These are phyloP conservation scores for Tanytarsus gracilentus DNA, from an alignment of 2,888 invertebrate species.

Conservation along the genomic window DNA sequence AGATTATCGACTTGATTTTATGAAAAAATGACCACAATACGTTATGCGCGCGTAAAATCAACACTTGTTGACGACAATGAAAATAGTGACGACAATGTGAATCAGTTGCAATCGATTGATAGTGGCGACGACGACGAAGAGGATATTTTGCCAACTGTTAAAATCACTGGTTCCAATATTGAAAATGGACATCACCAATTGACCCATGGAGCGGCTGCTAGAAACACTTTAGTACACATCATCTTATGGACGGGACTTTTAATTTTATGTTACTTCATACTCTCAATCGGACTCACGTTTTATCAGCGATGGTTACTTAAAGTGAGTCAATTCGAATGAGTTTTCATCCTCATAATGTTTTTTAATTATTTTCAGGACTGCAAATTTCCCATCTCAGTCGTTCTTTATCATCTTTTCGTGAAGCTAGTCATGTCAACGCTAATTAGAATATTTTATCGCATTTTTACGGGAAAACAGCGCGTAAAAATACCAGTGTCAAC, in stretches of 20 bases:
- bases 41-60: constrained; percentile 25
- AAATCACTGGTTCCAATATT: not conserved
- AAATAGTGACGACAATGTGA: constrained; percentile 24
- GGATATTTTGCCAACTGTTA: constrained; percentile 3
- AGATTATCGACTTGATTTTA: not conserved
- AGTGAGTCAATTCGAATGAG: constrained; percentile 44
- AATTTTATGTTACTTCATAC: constrained; percentile 74
- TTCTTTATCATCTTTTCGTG: constrained; percentile 78
- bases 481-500: constrained; percentile 64
- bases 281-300: constrained; percentile 93
- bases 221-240: not conserved
- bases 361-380: constrained; percentile 56
- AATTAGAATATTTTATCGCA: constrained; percentile 48
- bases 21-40: constrained; percentile 14
- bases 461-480: constrained; percentile 52
- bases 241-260: constrained; percentile 38
- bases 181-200: not conserved
- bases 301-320: constrained; percentile 90
- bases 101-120: constrained; percentile 19
- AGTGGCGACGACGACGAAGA: constrained; percentile 25
- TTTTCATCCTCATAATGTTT: constrained; percentile 29
- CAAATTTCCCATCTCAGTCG: constrained; percentile 80
- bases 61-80: constrained; percentile 18
- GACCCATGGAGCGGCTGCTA: not conserved
- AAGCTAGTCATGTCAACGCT: constrained; percentile 75